These are phyloP conservation scores for Siphlonurus alternatus DNA, from an alignment of 2,888 invertebrate species.

Conservation along the genomic window DNA sequence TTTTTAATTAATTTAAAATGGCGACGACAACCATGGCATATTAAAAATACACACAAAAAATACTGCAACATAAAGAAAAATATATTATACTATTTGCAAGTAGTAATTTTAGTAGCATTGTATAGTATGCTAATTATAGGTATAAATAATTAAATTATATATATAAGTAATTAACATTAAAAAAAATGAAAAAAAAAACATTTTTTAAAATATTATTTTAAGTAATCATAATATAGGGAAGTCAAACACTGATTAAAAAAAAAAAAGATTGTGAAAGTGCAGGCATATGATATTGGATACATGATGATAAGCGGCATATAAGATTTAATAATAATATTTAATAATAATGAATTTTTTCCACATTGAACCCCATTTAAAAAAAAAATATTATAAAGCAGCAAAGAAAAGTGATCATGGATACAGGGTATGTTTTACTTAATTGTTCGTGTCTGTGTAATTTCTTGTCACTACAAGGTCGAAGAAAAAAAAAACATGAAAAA, in stretches of 20 bases:
- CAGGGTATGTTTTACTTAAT: slow-evolving; percentile 70
- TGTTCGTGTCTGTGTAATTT: background rate
- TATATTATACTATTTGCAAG: background rate
- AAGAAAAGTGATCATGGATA: slow-evolving; percentile 59
- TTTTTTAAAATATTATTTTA: background rate
- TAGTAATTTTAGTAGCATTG: background rate
- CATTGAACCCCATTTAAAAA: slow-evolving; percentile 10
- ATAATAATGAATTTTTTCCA: background rate
- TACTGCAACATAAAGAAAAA: background rate
- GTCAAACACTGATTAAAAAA: background rate
- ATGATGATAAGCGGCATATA: slow-evolving; percentile 32
- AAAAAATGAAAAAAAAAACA: background rate
- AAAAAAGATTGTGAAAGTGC: slow-evolving; percentile 7
- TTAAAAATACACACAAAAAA: background rate
- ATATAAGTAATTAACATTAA: slow-evolving; percentile 5
- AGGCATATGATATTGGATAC: too few species aligned
- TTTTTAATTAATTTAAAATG: background rate
- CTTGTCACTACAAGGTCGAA: too few species aligned
- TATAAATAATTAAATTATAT: background rate
- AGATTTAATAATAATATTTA: slow-evolving; percentile 26
- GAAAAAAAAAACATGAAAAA: background rate
- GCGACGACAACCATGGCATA: background rate
- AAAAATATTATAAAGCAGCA: slow-evolving; percentile 13
- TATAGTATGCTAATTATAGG: background rate
- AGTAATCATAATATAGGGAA: background rate